Conservation (phyloP, 2,113 vertebrate genomes). For the Leptosomus discolor region DNA sequence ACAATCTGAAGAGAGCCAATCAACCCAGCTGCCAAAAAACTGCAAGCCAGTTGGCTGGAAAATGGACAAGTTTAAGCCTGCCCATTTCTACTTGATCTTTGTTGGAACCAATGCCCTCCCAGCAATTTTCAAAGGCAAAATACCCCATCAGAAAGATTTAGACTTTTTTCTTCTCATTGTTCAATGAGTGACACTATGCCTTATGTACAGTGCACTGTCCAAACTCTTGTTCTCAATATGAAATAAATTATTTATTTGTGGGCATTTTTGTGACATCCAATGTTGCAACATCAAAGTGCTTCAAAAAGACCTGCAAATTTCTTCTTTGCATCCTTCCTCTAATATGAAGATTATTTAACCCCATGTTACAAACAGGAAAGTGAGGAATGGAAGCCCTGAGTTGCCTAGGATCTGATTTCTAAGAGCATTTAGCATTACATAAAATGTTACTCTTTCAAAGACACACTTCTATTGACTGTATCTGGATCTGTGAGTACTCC, state of each 20-base stretch:
- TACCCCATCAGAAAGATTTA: not conserved
- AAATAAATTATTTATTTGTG: not conserved
- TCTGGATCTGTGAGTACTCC: not conserved
- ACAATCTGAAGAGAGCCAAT: not conserved
- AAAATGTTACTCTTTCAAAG: not conserved
- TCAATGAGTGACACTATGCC: not conserved
- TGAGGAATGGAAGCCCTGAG: not conserved
- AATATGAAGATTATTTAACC: not conserved
- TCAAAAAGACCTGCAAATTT: not conserved
- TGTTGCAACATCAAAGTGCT: not conserved
- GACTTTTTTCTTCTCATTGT: not conserved
- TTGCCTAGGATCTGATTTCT: not conserved
- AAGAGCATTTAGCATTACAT: not conserved
- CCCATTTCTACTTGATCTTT: not conserved
- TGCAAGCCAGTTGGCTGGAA: not conserved
- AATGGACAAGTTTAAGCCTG: not conserved
- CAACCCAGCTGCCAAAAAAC: not conserved
- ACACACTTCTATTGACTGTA: not conserved
- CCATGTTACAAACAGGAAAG: not conserved
- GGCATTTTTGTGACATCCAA: not conserved
- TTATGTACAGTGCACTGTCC: not conserved
- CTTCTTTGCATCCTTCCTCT: not conserved
- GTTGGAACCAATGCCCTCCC: not conserved
- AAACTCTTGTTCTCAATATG: not conserved
- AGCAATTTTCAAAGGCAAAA: not conserved